phyloP scores from a whole-genome alignment of 1,140 invertebrate species.

The Phocides pigmalion region DNA sequence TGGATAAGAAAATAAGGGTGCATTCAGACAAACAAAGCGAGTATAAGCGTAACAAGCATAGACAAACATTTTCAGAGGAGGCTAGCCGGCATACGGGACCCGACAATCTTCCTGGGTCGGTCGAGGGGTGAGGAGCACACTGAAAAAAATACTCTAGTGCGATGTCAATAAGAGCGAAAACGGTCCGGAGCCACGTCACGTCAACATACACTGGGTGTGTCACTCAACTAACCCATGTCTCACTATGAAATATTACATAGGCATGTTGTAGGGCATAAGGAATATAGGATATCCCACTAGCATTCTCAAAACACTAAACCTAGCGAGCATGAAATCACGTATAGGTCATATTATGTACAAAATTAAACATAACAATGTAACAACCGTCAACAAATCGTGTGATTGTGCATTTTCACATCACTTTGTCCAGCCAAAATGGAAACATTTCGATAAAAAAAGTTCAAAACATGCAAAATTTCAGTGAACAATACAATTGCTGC shows the following conservation, averaged over 20 bases:
- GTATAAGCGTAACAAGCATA: conserved; percentile 68
- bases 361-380: neutral
- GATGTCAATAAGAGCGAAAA: conserved; percentile 76
- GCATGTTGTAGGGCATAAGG: conserved; percentile 48
- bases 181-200: conserved; percentile 49
- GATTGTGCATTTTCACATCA: neutral
- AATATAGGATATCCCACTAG: conserved; percentile 69
- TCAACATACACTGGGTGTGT: conserved; percentile 20
- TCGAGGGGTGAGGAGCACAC: conserved; percentile 80
- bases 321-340: conserved; percentile 78
- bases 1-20: conserved; percentile 31
- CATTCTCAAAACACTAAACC: conserved; percentile 78
- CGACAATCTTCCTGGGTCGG: conserved; percentile 72
- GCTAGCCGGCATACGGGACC: conserved; percentile 77
- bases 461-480: no score
- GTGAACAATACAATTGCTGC: neutral
- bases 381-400: neutral
- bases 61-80: conserved; percentile 71
- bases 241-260: conserved; percentile 27
- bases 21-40: conserved; percentile 58
- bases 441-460: no score
- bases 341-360: conserved; percentile 6
- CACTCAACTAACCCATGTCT: conserved; percentile 14
- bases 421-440: conserved; percentile 31
- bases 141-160: conserved; percentile 84